phyloP scores from a whole-genome alignment of 2,113 vertebrate genomes.

The Chaetura pelagica region DNA sequence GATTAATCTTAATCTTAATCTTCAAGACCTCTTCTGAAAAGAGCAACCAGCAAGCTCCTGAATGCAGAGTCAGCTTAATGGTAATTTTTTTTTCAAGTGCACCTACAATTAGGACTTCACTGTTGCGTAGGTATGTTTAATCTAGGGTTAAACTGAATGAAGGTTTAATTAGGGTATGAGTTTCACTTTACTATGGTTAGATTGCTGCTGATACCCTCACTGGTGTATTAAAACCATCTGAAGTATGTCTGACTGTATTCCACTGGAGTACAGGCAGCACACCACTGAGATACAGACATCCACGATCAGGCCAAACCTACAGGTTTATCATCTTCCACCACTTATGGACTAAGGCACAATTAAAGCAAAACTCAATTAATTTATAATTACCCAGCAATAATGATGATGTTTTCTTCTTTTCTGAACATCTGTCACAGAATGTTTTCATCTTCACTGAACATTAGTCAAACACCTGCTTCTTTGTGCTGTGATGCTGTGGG shows the following conservation, averaged over 20 bases:
- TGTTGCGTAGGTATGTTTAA: background rate
- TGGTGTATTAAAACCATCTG: background rate
- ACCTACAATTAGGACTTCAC: background rate
- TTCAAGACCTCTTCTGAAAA: background rate
- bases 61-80: background rate
- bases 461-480: constrained; percentile 55
- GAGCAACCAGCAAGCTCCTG: background rate
- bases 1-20: background rate
- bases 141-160: background rate
- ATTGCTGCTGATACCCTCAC: background rate
- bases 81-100: background rate
- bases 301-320: background rate
- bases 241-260: background rate
- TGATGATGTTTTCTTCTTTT: constrained; percentile 32
- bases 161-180: background rate
- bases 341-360: background rate
- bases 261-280: background rate
- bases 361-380: constrained; percentile 52
- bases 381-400: constrained; percentile 43
- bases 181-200: background rate
- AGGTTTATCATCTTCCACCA: background rate
- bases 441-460: constrained; percentile 20
- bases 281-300: background rate
- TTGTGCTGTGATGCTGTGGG: background rate
- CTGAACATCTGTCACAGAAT: constrained; percentile 43